These are phyloP conservation scores for Herminia tarsipennalis DNA, from an alignment of 2,888 invertebrate species.

Conservation along the genomic window DNA sequence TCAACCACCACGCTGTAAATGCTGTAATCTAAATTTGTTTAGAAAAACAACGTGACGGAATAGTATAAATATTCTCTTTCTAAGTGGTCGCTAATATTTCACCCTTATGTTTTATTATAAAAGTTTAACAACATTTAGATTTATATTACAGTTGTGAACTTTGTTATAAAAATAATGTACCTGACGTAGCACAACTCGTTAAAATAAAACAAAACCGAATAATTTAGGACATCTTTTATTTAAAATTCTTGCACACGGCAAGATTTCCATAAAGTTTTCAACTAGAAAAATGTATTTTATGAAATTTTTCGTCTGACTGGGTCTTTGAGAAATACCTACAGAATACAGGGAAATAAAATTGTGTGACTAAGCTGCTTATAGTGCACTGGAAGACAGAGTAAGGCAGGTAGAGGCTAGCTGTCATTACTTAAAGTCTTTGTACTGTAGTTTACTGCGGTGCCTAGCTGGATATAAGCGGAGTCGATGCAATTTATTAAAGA, in stretches of 20 bases:
- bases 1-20: no score
- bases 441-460: constrained; percentile 1
- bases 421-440: constrained; percentile 2
- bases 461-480: neutral
- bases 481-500: constrained; percentile 1
- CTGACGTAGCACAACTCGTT: no score
- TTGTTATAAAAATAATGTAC: no score
- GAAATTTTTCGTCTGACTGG: neutral
- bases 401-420: neutral
- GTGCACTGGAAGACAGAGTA: neutral
- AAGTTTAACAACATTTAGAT: no score
- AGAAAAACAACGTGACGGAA: no score
- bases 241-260: neutral
- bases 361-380: neutral
- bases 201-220: neutral
- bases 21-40: no score
- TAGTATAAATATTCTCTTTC: no score
- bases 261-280: neutral
- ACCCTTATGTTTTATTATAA: no score
- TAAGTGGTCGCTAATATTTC: no score
- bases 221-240: neutral
- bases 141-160: no score
- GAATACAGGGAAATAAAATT: neutral
- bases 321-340: neutral
- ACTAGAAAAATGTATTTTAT: neutral